These are phyloP conservation scores for Geophilus truncorum DNA, from an alignment of 2,888 invertebrate genomes.

Conservation along the genomic window DNA sequence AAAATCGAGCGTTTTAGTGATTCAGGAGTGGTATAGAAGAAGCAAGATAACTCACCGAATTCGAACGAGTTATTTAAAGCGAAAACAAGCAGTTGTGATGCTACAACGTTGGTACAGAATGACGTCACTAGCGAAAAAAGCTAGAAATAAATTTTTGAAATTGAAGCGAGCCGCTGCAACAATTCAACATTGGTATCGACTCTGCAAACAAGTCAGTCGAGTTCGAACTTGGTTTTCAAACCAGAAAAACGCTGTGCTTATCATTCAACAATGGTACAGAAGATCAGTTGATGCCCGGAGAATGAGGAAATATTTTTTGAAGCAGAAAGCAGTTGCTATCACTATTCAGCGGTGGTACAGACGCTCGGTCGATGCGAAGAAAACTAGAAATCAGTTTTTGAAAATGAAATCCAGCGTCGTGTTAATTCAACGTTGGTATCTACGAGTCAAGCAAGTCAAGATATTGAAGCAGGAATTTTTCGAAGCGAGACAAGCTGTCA, in stretches of 20 bases:
- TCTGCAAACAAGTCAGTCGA: neutral
- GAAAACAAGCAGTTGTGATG: neutral
- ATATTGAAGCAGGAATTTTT: neutral
- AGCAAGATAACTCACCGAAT: neutral
- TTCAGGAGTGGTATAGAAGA: neutral
- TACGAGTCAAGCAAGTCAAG: neutral
- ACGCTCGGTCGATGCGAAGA: neutral
- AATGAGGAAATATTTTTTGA: slow-evolving; percentile 30
- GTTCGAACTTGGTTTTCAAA: neutral
- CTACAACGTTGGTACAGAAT: neutral
- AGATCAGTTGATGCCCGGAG: neutral
- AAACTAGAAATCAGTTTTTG: neutral
- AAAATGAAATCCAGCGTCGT: neutral
- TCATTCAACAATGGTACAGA: neutral
- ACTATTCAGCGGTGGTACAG: slow-evolving; percentile 39
- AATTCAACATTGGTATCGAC: neutral
- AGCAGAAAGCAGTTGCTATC: slow-evolving; percentile 37
- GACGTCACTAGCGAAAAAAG: neutral
- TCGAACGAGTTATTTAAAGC: neutral
- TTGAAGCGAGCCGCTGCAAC: neutral
- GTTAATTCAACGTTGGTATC: neutral
- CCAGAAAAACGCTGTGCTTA: neutral
- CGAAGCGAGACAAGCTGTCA: neutral
- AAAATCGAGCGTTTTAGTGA: neutral
- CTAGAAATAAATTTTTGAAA: neutral